These are phyloP conservation scores for Trypoxylon attenuatum DNA, from an alignment of 2,888 invertebrate species.

Conservation along the genomic window DNA sequence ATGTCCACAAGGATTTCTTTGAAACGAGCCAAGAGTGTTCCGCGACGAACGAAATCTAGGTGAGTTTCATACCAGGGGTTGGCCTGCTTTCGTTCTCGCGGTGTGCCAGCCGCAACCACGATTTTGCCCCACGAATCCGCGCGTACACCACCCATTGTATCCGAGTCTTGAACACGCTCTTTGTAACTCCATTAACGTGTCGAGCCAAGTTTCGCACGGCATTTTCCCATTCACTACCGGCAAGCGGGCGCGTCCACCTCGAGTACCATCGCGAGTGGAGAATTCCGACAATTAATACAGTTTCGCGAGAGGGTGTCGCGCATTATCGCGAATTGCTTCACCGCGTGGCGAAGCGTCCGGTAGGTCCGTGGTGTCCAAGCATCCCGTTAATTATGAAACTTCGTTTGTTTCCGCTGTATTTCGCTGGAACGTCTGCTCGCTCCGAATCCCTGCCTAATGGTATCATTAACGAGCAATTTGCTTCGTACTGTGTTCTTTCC, in stretches of 20 bases:
- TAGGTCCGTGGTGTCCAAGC: no score
- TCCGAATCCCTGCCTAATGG: neutral
- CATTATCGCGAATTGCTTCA: conserved; percentile 38
- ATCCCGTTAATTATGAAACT: neutral
- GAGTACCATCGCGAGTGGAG: conserved; percentile 28
- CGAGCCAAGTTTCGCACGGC: conserved; percentile 42
- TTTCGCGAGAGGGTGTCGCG: conserved; percentile 23
- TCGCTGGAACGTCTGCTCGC: neutral
- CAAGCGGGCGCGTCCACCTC: conserved; percentile 18
- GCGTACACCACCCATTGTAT: no score
- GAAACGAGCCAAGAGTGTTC: no score
- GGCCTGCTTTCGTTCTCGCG: no score
- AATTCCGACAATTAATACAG: conserved; percentile 51
- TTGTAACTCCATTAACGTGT: conserved; percentile 50
- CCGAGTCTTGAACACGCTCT: no score
- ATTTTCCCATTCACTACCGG: conserved; percentile 38
- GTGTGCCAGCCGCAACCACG: no score
- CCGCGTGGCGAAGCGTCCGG: neutral
- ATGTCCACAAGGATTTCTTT: no score
- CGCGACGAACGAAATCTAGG: no score
- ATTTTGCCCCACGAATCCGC: no score
- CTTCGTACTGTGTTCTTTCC: no score
- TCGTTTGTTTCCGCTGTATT: neutral
- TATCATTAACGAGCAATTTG: neutral
- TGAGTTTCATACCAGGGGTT: no score